phyloP scores from a whole-genome alignment of 2,113 vertebrate species.

The Dipodomys ordii region DNA sequence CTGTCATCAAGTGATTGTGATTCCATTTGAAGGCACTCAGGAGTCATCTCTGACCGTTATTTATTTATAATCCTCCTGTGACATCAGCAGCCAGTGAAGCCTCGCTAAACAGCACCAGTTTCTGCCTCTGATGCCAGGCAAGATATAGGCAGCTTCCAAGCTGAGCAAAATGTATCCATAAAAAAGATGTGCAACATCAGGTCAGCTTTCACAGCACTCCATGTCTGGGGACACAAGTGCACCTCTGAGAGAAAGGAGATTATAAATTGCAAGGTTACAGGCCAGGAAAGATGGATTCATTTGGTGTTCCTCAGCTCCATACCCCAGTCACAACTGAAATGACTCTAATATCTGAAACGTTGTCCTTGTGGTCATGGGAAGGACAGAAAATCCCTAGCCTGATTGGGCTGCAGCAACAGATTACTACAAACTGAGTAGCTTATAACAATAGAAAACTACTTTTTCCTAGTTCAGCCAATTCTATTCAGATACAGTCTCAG shows the following conservation, averaged over 20 bases:
- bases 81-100: constrained; percentile 64
- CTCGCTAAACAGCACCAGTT: neutral
- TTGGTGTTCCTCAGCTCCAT: rapidly evolving
- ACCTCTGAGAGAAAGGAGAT: rapidly evolving
- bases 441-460: neutral
- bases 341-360: neutral
- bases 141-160: neutral
- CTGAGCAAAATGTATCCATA: constrained; percentile 61
- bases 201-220: constrained; percentile 59
- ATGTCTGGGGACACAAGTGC: constrained; percentile 12
- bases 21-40: constrained; percentile 45
- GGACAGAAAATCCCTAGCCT: no score
- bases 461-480: neutral
- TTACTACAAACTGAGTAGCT: neutral
- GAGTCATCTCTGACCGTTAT: constrained; percentile 49
- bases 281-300: neutral
- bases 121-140: constrained; percentile 28
- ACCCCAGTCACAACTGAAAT: neutral
- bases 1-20: constrained; percentile 30
- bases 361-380: no score
- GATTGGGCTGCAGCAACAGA: neutral
- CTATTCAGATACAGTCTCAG: neutral
- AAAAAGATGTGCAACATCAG: constrained; percentile 65
- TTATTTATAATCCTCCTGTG: constrained; percentile 28
- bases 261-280: neutral